Percentiles rank a stretch among this genome's conserved stretches.
Evolutionary conservation across 2,888 invertebrate species (phyloP).

Genomic region (Parthenolecanium corni): DNA sequence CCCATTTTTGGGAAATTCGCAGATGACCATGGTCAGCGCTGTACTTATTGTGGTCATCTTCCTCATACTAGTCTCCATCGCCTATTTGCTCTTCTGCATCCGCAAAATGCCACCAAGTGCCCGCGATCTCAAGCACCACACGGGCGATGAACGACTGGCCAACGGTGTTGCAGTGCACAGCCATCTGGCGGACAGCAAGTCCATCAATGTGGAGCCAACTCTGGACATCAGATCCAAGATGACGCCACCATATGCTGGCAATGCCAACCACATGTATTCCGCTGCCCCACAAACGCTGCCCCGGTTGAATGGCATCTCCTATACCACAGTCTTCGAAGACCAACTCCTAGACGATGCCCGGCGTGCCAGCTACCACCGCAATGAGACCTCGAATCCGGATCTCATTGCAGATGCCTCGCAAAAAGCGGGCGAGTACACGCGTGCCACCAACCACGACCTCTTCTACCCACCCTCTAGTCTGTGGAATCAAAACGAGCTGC

Average conservation of each 20-base stretch:
- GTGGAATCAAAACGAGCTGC: conserved; percentile 53
- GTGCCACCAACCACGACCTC: conserved; percentile 53
- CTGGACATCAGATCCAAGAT: not conserved
- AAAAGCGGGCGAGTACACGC: conserved; percentile 41
- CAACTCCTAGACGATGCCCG: conserved; percentile 1
- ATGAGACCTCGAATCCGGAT: conserved; percentile 67
- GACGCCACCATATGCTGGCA: conserved; percentile 1
- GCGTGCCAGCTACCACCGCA: conserved; percentile 40
- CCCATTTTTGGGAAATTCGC: conserved; percentile 68
- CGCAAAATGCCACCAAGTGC: conserved; percentile 49
- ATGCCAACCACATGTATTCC: conserved; percentile 2
- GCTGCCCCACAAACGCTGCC: conserved; percentile 28
- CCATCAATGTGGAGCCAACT: conserved; percentile 5
- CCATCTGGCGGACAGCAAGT: not conserved
- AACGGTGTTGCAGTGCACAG: conserved; percentile 33
- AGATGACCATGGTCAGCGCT: conserved; percentile 73
- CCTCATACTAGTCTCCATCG: conserved; percentile 57
- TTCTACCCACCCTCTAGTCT: conserved; percentile 68
- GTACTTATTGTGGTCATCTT: conserved; percentile 66
- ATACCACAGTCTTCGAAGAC: conserved; percentile 20
- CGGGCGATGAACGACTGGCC: conserved; percentile 61
- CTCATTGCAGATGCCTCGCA: conserved; percentile 62
- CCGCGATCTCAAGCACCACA: conserved; percentile 37
- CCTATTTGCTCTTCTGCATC: conserved; percentile 61
- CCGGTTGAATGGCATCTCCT: conserved; percentile 1